phyloP scores from a whole-genome alignment of 1,140 invertebrate genomes.

The Parapsyche elsis region DNA sequence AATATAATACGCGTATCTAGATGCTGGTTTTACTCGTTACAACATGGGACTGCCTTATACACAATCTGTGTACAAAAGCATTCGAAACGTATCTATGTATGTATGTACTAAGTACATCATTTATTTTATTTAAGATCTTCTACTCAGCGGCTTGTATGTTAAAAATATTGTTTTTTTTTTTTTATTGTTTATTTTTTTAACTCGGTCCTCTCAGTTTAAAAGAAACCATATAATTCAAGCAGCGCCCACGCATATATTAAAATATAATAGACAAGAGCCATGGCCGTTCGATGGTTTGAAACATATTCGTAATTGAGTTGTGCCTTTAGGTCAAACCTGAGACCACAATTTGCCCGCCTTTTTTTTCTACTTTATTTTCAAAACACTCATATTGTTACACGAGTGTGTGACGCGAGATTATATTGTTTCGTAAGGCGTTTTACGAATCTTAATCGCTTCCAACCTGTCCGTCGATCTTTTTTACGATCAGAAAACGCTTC shows the following conservation, averaged over 20 bases:
- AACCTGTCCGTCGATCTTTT: slow-evolving; percentile 5
- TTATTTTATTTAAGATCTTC: too few relatives aligned
- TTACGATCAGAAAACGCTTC: background rate
- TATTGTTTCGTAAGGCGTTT: slow-evolving; percentile 11
- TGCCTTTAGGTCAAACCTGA: slow-evolving; percentile 35
- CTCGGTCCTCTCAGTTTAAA: background rate
- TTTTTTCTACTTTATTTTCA: background rate
- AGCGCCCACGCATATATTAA: slow-evolving; percentile 32
- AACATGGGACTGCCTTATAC: too few relatives aligned
- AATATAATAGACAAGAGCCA: slow-evolving; percentile 31
- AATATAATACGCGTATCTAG: background rate
- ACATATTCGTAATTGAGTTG: slow-evolving; percentile 40
- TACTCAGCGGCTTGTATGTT: too few relatives aligned
- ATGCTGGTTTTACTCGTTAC: background rate
- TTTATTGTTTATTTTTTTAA: too few relatives aligned
- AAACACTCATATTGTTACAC: slow-evolving; percentile 7
- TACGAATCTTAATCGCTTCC: slow-evolving; percentile 1
- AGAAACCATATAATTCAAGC: background rate
- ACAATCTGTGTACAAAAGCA: too few relatives aligned
- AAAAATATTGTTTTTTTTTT: too few relatives aligned
- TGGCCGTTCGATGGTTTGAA: slow-evolving; percentile 16
- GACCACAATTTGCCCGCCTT: slow-evolving; percentile 27
- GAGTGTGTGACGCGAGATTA: background rate
- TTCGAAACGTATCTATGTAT: too few relatives aligned
- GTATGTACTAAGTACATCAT: too few relatives aligned